Conservation (phyloP, 1,140 invertebrate species). For the Fopius arisanus region DNA sequence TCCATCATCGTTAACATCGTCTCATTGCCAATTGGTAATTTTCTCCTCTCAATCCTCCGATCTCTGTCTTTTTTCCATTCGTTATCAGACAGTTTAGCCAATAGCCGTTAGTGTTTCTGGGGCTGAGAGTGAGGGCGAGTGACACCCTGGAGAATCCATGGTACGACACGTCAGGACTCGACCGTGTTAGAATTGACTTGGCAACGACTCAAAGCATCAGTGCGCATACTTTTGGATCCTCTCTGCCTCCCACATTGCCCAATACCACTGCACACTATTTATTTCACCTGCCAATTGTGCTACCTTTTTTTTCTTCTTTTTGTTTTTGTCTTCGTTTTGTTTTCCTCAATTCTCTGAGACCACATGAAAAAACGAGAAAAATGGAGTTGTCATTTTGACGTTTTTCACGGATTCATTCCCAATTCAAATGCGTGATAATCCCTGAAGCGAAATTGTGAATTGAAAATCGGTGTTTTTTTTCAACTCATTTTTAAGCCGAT, state of each 20-base stretch:
- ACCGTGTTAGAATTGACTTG: slow-evolving; percentile 26
- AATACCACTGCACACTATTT: not conserved
- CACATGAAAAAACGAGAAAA: not conserved
- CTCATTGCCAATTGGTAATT: not conserved
- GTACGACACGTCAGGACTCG: not conserved
- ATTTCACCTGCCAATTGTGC: not conserved
- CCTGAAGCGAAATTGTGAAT: too few species aligned
- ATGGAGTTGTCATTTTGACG: not conserved
- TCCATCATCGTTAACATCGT: not conserved
- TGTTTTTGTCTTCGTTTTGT: too few species aligned
- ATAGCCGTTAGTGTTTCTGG: not conserved
- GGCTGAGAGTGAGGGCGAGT: not conserved
- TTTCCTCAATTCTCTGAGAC: not conserved
- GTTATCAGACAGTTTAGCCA: not conserved
- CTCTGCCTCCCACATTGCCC: not conserved
- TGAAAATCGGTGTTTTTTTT: too few species aligned
- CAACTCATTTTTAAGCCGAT: too few species aligned
- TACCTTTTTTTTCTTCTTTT: slow-evolving; percentile 11
- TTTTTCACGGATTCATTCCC: not conserved
- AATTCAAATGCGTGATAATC: too few species aligned
- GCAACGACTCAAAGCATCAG: slow-evolving; percentile 26
- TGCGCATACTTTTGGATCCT: not conserved
- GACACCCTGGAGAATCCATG: slow-evolving; percentile 5
- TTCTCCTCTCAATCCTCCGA: not conserved
- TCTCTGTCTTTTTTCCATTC: not conserved